Base-by-base conservation (phyloP, 1,140 invertebrate genomes). In the Plutomurus gul region DNA sequence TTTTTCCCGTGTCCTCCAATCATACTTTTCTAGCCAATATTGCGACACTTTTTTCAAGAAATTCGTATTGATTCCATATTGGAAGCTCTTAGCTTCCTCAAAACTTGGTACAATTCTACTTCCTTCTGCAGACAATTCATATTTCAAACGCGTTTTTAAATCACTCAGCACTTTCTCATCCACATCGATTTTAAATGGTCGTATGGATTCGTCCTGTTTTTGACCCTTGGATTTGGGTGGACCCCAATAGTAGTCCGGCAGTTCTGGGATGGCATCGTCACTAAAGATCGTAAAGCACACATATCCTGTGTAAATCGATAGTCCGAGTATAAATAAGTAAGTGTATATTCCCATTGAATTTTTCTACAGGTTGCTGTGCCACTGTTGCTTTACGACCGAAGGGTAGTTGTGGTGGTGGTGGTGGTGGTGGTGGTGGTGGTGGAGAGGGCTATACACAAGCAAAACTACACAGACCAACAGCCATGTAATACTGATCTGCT, bases 1-100 rank as follows among this genome's bases (percentile, higher is more conserved):
- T 16, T 78, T 82, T 84, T 89, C 88, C 40, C 87, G 84, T 76
- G 86, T 25, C 84, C 47, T 84, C 89, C 88, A 90, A 79, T 88
- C 84, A 85, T 87, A 92, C 84, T 89, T 87, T 88, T 89, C 83
- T 27, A 83, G 82, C 88, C 88, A 88, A 84, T 89, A 88, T 88
- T 92, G 87, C 89, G 94, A 88, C 47, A 92, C 89, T 0, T 92
- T 91, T 83, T 90, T 86, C 33, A 95, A 85, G 84, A 91, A 90
- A 30, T 90, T 87, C 0, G 90, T 87, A 86, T 94, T 93, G 80
- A 95, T 92, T 16, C 94, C 94, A 85, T 95, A 95, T 75, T 91
- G 86, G 80, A 94, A 95, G 47, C 89, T 89, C 22, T 39, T 39
- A 5, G 89, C 86, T 25, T 89, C 91, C 85, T 94, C 90, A 71